A percentile compares a stretch with the other conserved stretches of the same genome.
phyloP scores from a whole-genome alignment of 1,140 invertebrate species.

The Trichoplusia ni region DNA sequence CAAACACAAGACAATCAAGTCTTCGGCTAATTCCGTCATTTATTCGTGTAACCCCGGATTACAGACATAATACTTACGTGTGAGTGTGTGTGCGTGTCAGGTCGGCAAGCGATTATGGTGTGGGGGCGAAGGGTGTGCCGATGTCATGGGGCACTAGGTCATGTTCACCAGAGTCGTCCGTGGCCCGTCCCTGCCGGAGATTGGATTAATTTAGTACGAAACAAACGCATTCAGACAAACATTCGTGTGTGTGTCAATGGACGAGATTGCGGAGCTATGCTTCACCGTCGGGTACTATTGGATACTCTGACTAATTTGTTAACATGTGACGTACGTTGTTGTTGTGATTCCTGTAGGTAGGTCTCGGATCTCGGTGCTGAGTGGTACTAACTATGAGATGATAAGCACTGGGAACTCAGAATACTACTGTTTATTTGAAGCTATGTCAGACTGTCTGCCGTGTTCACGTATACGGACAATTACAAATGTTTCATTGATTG shows the following conservation, averaged over 20 bases:
- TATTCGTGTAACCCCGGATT: neutral
- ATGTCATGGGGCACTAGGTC: conserved; percentile 74
- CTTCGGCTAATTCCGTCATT: neutral
- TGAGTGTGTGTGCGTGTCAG: conserved; percentile 57
- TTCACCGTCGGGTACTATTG: neutral
- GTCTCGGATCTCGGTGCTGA: too few relatives aligned
- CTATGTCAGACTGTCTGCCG: too few relatives aligned
- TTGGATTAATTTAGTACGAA: conserved; percentile 27
- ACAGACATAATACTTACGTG: conserved; percentile 54
- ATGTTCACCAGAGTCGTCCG: conserved; percentile 59
- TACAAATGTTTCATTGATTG: too few relatives aligned
- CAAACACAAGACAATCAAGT: neutral
- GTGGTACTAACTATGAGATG: too few relatives aligned
- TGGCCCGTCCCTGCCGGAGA: conserved; percentile 51
- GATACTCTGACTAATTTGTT: conserved; percentile 1
- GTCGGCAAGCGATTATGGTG: conserved; percentile 55
- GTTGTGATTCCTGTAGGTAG: neutral
- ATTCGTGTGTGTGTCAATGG: neutral
- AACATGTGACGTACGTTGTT: conserved; percentile 4
- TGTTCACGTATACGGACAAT: too few relatives aligned
- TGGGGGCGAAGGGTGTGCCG: conserved; percentile 58
- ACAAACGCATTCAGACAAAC: neutral
- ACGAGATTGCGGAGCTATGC: neutral
- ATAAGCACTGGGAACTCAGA: too few relatives aligned
- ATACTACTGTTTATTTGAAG: too few relatives aligned